Evolutionary conservation across 2,113 vertebrate species (phyloP), one percentile per base, ranked within the genome.

Genomic region (Mionectes macconnelli): DNA sequence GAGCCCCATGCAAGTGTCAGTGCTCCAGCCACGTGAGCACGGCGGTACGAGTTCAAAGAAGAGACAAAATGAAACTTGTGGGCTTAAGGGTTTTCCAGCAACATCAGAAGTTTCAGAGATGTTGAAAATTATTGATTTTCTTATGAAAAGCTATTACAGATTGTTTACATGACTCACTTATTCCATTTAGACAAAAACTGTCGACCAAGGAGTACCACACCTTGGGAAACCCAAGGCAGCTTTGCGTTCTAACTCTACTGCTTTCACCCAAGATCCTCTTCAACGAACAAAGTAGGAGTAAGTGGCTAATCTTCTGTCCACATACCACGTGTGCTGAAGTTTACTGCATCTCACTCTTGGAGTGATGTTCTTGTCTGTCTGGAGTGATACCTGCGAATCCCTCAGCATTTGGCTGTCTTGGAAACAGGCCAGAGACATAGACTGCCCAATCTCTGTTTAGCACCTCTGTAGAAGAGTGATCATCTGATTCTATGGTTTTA

Each of bases 21-120:
- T 67, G 37, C 37, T 80, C 33, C 16, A 86, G 24, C 20, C 44
- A 19, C 60, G 47, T 49, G 39, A 84, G 55, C 37, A 64, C 0
- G 0, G 12, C 59, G 56, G 24, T 4, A 67, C 13, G 31, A 85
- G 37, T 82, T 88, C 56, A 76, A 50, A 70, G 79, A 92, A 90
- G 42, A 95, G 87, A 85, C 67, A 96, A 81, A 97, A 77, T 49
- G 94, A 97, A 97, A 96, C 85, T 19, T 56, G 87, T 70, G 87
- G 64, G 75, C 78, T 90, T 16, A 77, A 91, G 56, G 17, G 60
- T 86, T 96, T 97, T 96, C 73, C 76, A 95, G 72, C 55, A 84
- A 77, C 50, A 67, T 64, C 63, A 69, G 82, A 93, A 68, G 20
- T 84, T 95, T 96, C 85, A 92, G 64, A 86, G 60, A 44, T 72